Evolutionary conservation across 2,797 vertebrate species (phyloP), one percentile per base, ranked within the genome.

Genomic region (Danio choprae): DNA sequence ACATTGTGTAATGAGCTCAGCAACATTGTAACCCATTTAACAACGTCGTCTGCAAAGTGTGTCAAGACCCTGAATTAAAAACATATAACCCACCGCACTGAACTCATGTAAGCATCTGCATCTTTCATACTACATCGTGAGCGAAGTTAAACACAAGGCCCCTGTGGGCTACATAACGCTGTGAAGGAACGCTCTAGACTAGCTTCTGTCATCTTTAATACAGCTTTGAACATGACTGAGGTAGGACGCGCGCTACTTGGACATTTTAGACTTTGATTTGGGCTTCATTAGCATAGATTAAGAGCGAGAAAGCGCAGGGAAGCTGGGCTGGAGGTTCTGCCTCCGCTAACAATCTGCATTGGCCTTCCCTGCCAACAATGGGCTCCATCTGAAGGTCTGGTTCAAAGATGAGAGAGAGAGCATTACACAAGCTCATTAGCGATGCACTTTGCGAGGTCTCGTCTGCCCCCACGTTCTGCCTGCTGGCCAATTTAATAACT

Each of bases 401-500:
- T 68, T 84, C 56, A 70, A 50, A 76, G 60, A 84, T 53, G 67
- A 73, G 65, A 75, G 65, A 75, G 65, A 7, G 65, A 16, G 65
- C 77, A 80, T 80, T 80, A 71, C 72, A 13, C 73, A 48, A 77
- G 74, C 78, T 84, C 74, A 81, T 84, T 81, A 84, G 78, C 4
- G 44, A 74, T 70, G 51, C 51, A 43, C 78, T 80, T 80, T 80
- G 51, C 67, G 50, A 77, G 67, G 48, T 80, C 73, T 72, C 4
- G 44, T 64, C 44, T 75, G 77, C 81, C 77, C 77, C 77, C 41
- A 68, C 77, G 40, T 76, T 80, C 65, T 60, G 72, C 82, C 78
- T 64, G 71, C 76, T 55, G 64, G 77, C 71, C 81, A 72, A 60
- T 80, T 84, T 84, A 84, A 84, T 84, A 84, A 84, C 78, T 51